Evolutionary conservation across 1,140 invertebrate genomes (phyloP).

Genomic region (Elymnias hypermnestra): DNA sequence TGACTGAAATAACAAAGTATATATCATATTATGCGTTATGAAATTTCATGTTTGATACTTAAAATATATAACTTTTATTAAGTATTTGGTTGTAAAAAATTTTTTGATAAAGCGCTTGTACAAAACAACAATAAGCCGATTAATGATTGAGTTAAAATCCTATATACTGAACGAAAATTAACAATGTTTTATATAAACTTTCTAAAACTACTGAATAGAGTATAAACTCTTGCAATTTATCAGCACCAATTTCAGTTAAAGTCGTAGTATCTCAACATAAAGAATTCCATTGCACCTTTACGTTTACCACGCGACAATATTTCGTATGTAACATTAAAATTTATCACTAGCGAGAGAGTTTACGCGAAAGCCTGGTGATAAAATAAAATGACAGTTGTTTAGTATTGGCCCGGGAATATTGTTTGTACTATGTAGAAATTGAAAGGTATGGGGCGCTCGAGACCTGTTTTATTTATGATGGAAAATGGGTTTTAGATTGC

Average conservation of each 20-base stretch:
- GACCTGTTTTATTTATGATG: conserved; percentile 67
- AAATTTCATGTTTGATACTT: too few species aligned
- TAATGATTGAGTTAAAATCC: too few species aligned
- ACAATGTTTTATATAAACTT: too few species aligned
- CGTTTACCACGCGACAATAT: conserved; percentile 53
- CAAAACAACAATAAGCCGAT: too few species aligned
- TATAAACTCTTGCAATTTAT: conserved; percentile 4
- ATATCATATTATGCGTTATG: too few species aligned
- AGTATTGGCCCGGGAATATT: conserved; percentile 64
- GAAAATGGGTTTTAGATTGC: conserved; percentile 69
- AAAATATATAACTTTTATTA: too few species aligned
- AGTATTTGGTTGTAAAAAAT: too few species aligned
- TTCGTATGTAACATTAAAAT: conserved; percentile 65
- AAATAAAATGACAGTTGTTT: conserved; percentile 76
- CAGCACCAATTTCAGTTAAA: not conserved
- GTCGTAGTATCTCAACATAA: conserved; percentile 7
- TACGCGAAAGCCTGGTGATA: conserved; percentile 65
- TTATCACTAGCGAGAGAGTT: conserved; percentile 63
- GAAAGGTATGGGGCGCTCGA: conserved; percentile 68
- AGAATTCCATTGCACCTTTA: conserved; percentile 17
- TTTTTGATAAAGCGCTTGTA: too few species aligned
- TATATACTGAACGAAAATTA: too few species aligned
- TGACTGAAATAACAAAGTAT: too few species aligned
- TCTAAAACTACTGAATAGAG: not conserved
- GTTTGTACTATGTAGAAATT: conserved; percentile 63